These are phyloP conservation scores for Gila orcuttii DNA, from an alignment of 2,113 vertebrate species.

Conservation along the genomic window DNA sequence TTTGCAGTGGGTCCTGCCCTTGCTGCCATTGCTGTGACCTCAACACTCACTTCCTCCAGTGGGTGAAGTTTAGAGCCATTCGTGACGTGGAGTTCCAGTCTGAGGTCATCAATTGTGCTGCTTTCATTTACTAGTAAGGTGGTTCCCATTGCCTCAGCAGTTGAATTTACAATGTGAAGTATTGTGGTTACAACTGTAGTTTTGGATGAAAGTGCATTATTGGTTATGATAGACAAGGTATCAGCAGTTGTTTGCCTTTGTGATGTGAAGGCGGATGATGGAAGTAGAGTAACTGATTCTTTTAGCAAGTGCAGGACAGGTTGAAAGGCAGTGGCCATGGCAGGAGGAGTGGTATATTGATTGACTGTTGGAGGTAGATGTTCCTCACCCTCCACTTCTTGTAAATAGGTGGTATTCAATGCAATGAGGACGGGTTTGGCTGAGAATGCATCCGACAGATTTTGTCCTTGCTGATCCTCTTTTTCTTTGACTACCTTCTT, in stretches of 20 bases:
- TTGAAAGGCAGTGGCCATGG: neutral
- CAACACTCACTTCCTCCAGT: conserved; percentile 33
- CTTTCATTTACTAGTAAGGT: conserved; percentile 25
- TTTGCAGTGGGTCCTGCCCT: conserved; percentile 25
- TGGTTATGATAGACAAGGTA: conserved; percentile 19
- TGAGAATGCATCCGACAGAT: neutral
- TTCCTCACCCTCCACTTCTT: neutral
- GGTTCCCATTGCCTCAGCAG: neutral
- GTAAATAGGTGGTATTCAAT: neutral
- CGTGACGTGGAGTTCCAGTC: conserved; percentile 26
- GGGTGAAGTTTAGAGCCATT: conserved; percentile 32
- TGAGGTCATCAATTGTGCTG: conserved; percentile 35
- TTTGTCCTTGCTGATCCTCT: conserved; percentile 14
- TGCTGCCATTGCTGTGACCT: neutral
- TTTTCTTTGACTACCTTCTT: neutral
- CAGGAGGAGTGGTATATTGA: neutral
- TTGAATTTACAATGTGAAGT: neutral
- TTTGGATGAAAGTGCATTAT: neutral
- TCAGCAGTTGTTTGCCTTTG: neutral
- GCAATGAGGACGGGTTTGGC: neutral
- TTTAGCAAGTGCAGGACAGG: conserved; percentile 13
- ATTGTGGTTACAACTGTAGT: neutral
- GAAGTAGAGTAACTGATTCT: conserved; percentile 7
- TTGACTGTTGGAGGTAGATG: conserved; percentile 17
- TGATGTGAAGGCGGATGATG: conserved; percentile 14